These are phyloP conservation scores for Pseudolycoriella hygida DNA, from an alignment of 2,888 invertebrate genomes.

Conservation along the genomic window DNA sequence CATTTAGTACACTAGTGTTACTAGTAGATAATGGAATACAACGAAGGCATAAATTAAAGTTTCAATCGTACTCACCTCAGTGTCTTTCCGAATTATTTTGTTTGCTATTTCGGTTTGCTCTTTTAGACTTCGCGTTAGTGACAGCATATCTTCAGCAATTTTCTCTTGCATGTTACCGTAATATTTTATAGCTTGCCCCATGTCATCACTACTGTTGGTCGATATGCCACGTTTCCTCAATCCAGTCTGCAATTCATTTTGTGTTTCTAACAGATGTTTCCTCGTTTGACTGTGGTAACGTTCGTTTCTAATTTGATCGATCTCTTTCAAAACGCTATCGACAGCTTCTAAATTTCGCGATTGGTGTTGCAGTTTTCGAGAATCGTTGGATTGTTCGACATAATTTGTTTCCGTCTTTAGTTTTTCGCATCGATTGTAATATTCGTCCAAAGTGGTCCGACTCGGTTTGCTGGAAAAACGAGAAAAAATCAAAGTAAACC, in stretches of 20 bases:
- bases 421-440: conserved; percentile 39
- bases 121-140: conserved; percentile 68
- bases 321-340: conserved; percentile 46
- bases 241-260: conserved; percentile 13
- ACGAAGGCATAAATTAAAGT: too few relatives aligned
- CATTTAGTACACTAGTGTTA: too few relatives aligned
- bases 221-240: conserved; percentile 25
- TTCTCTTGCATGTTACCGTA: conserved; percentile 82
- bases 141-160: conserved; percentile 87
- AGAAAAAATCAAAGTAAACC: conserved; percentile 7
- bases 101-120: conserved; percentile 82
- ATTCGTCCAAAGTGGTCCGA: conserved; percentile 45
- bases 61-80: conserved; percentile 37
- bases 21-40: too few relatives aligned
- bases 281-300: conserved; percentile 52
- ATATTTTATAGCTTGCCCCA: conserved; percentile 68
- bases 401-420: conserved; percentile 22
- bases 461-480: conserved; percentile 39
- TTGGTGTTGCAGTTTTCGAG: conserved; percentile 5
- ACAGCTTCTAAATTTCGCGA: conserved; percentile 13
- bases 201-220: conserved; percentile 41
- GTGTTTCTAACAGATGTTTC: conserved; percentile 43
- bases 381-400: conserved; percentile 15
- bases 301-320: conserved; percentile 56
- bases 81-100: conserved; percentile 77